Evolutionary conservation across 2,113 vertebrate genomes (phyloP).

Genomic region (Oceanodroma tethys): DNA sequence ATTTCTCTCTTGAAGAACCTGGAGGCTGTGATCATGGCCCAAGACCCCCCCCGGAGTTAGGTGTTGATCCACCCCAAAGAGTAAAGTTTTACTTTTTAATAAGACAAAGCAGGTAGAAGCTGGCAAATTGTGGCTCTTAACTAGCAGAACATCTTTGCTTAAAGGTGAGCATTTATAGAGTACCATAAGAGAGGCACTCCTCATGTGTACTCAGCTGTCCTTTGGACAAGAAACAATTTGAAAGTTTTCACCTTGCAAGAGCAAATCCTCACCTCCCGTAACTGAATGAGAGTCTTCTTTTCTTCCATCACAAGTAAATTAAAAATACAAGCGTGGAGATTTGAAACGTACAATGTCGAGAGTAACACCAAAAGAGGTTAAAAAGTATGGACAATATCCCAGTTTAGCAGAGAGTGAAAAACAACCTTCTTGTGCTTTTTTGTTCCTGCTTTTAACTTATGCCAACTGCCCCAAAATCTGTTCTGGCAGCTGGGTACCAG

Average conservation of each 20-base stretch:
- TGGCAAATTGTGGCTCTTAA: background rate
- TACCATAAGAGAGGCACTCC: background rate
- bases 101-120: background rate
- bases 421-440: background rate
- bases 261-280: background rate
- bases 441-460: background rate
- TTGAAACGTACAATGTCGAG: background rate
- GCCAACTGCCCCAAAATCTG: background rate
- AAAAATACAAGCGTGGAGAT: background rate
- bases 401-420: background rate
- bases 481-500: background rate
- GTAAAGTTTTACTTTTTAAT: background rate
- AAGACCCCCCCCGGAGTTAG: rapidly evolving
- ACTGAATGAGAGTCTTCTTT: background rate
- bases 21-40: background rate
- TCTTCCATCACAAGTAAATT: background rate
- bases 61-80: background rate
- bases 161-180: background rate
- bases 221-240: background rate
- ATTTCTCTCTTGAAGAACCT: background rate
- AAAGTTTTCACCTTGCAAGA: background rate
- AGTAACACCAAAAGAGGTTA: background rate
- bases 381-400: background rate
- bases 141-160: background rate
- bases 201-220: background rate